Percentiles rank a stretch among this genome's conserved stretches.
Evolutionary conservation across 2,888 invertebrate genomes (phyloP).

Genomic region (Amphipoea oculea): DNA sequence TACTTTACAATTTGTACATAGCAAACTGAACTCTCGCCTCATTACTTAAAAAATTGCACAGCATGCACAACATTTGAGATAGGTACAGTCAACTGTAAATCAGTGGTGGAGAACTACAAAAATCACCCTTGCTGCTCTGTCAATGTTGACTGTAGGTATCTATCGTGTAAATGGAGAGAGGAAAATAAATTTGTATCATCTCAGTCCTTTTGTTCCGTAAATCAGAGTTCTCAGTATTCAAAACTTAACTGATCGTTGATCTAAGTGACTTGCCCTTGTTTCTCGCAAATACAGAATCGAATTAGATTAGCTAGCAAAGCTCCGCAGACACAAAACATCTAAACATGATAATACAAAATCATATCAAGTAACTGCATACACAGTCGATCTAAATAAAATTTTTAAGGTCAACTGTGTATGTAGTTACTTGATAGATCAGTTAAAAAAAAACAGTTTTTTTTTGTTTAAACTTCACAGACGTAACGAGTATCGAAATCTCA

Average conservation of each 20-base stretch:
- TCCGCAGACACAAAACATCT: not conserved
- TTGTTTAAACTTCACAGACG: not conserved
- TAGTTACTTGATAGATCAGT: not conserved
- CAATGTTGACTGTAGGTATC: too few species aligned
- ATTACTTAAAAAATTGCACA: not conserved
- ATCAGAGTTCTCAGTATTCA: conserved; percentile 3
- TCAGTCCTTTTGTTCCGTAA: not conserved
- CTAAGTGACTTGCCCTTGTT: not conserved
- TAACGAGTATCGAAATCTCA: not conserved
- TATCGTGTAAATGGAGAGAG: not conserved
- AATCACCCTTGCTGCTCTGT: not conserved
- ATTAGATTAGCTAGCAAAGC: not conserved
- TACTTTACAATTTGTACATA: not conserved
- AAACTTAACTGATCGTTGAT: not conserved
- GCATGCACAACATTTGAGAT: not conserved
- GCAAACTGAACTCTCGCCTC: not conserved
- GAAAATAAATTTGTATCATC: not conserved
- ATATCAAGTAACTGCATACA: too few species aligned
- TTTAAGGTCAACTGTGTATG: not conserved
- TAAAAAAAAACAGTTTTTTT: not conserved
- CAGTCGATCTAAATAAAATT: too few species aligned
- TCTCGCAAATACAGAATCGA: not conserved
- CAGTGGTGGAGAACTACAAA: not conserved
- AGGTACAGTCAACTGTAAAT: not conserved
- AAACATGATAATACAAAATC: not conserved